A percentile compares a stretch with the other conserved stretches of the same genome.
Evolutionary conservation across 2,797 vertebrate species (phyloP).

Genomic region (Sebastes matsubarae): DNA sequence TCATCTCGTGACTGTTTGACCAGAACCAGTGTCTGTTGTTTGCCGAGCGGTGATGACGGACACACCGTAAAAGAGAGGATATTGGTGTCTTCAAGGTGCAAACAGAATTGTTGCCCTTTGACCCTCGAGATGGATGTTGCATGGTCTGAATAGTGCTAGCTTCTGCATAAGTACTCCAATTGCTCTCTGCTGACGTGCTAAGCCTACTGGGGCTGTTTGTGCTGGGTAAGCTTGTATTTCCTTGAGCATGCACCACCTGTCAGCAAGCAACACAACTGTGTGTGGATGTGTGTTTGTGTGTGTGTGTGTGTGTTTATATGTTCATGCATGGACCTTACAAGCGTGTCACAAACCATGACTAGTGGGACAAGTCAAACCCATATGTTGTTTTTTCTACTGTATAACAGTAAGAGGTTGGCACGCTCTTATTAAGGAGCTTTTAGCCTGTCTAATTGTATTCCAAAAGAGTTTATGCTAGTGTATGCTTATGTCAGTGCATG

Average conservation of each 20-base stretch:
- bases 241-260: constrained; percentile 69
- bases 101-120: constrained; percentile 70
- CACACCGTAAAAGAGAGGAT: constrained; percentile 38
- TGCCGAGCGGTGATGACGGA: constrained; percentile 42
- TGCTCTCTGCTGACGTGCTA: constrained; percentile 69
- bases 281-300: constrained; percentile 18
- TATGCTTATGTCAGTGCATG: constrained; percentile 54
- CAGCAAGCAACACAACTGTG: constrained; percentile 53
- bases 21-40: constrained; percentile 35
- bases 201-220: constrained; percentile 71
- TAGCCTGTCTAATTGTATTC: constrained; percentile 57
- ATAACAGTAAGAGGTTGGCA: constrained; percentile 10
- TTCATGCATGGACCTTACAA: constrained; percentile 19
- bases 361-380: constrained; percentile 38
- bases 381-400: constrained; percentile 43
- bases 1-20: constrained; percentile 38
- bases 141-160: constrained; percentile 67
- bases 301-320: constrained; percentile 18
- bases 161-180: constrained; percentile 64
- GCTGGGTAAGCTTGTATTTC: constrained; percentile 72
- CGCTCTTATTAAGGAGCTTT: constrained; percentile 48
- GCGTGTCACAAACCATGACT: constrained; percentile 36
- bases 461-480: constrained; percentile 34
- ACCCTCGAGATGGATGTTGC: constrained; percentile 65
- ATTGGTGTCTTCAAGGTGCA: constrained; percentile 56